Evolutionary conservation across 1,140 invertebrate species (phyloP), one percentile per base, ranked within the genome.

Genomic region (Drosophila azteca): DNA sequence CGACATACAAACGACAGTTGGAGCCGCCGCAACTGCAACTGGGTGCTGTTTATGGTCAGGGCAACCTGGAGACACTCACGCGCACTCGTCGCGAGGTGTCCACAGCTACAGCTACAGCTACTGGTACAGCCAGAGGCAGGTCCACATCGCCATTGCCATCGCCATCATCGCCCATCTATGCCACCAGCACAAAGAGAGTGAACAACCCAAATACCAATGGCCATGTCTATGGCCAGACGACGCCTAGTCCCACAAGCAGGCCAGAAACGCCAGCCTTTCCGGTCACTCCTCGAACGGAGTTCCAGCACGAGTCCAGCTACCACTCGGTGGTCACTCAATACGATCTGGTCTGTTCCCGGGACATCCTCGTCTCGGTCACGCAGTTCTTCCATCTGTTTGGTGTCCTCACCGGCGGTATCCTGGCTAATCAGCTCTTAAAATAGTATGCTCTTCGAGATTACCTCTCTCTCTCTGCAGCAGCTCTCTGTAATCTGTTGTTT

Each of bases 181-280:
- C 83, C 62, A 91, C 77, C 41, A 83, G 71, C 46, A 77, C 61
- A 49, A 91, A 90, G 58, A 76, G 61, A 55, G 43, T 44, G 44
- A 72, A 53, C 75, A 73, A 60, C 72, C 79, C 79, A 82, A 83
- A 82, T 83, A 79, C 50, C 82, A 72, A 73, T 73, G 60, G 79
- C 57, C 62, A 83, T 39, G 35, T 11, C 35, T 39, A 39, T 39
- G 35, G 35, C 35, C 78, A 81, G 75, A 88, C 91, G 43, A 89
- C 84, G 70, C 79, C 89, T 70, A 87, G 79, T 81, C 77, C 89
- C 52, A 73, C 67, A 35, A 79, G 91, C 92, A 94, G 97, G 60
- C 96, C 96, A 20, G 95, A 96, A 90, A 98, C 97, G 2, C 97
- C 97, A 17, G 96, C 96, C 45, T 98, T 98, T 93, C 97, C 97